Evolutionary conservation across 1,140 invertebrate genomes (phyloP).

Genomic region (Neelides sp.): DNA sequence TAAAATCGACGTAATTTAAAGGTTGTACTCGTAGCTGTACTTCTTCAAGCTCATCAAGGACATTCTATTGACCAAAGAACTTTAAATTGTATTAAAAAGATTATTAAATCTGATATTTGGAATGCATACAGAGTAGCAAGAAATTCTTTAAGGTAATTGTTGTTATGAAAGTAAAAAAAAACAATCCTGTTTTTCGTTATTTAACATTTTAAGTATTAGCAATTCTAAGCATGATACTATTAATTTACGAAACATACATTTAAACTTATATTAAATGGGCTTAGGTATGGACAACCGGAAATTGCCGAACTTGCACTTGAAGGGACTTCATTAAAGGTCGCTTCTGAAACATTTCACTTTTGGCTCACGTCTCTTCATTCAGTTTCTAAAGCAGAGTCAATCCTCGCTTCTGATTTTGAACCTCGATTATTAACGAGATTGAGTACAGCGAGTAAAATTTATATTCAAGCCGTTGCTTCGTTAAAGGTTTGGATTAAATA

Average conservation of each 20-base stretch:
- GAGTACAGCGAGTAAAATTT: conserved; percentile 32
- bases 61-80: conserved; percentile 35
- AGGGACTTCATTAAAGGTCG: conserved; percentile 56
- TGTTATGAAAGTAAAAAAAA: too few relatives aligned
- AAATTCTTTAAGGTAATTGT: conserved; percentile 57
- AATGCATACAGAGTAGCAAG: conserved; percentile 71
- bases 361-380: conserved; percentile 63
- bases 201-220: too few relatives aligned
- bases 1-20: conserved; percentile 5
- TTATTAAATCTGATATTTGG: conserved; percentile 59
- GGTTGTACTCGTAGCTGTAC: conserved; percentile 22
- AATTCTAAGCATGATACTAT: too few relatives aligned
- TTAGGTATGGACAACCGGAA: conserved; percentile 66
- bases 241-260: conserved; percentile 3
- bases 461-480: conserved; percentile 53
- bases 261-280: conserved; percentile 22
- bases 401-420: conserved; percentile 27
- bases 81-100: conserved; percentile 36
- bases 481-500: too few relatives aligned
- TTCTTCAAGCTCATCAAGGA: conserved; percentile 61
- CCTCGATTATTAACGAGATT: conserved; percentile 14
- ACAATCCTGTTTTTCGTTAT: too few relatives aligned
- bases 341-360: conserved; percentile 78
- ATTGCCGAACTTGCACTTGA: conserved; percentile 55
- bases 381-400: conserved; percentile 38